Conservation (phyloP, 1,140 invertebrate genomes). For the Atta texana region DNA sequence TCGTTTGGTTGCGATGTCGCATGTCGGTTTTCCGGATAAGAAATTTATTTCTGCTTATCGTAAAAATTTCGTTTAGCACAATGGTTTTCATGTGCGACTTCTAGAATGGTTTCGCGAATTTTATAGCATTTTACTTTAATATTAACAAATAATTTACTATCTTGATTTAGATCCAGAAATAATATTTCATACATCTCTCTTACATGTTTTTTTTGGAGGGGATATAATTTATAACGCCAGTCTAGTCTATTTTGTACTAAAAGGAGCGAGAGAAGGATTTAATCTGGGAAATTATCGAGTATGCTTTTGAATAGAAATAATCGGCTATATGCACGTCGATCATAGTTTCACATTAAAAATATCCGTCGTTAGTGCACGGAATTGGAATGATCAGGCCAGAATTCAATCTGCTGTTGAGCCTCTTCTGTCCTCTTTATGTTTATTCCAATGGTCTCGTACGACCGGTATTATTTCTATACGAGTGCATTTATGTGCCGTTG, state of each 20-base stretch:
- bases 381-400: constrained; percentile 32
- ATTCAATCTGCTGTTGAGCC: constrained; percentile 60
- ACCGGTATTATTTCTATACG: not conserved
- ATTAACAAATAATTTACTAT: not conserved
- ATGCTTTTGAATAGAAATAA: not conserved
- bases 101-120: not conserved
- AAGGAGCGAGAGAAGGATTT: not conserved
- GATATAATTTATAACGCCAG: not conserved
- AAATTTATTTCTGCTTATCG: constrained; percentile 6
- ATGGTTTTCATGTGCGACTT: not conserved
- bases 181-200: not conserved
- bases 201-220: not conserved
- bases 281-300: not conserved
- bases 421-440: constrained; percentile 47
- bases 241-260: not conserved
- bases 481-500: constrained; percentile 18
- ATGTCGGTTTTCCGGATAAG: not conserved
- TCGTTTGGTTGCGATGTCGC: not conserved
- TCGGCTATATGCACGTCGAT: not conserved
- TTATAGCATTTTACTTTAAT: not conserved
- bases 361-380: constrained; percentile 16
- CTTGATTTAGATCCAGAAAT: not conserved
- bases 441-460: constrained; percentile 16
- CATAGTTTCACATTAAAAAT: constrained; percentile 38
- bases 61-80: not conserved